A percentile compares a stretch with the other conserved stretches of the same genome.
Conservation (phyloP, 2,797 vertebrate genomes). For the Arctocebus calabarensis region DNA sequence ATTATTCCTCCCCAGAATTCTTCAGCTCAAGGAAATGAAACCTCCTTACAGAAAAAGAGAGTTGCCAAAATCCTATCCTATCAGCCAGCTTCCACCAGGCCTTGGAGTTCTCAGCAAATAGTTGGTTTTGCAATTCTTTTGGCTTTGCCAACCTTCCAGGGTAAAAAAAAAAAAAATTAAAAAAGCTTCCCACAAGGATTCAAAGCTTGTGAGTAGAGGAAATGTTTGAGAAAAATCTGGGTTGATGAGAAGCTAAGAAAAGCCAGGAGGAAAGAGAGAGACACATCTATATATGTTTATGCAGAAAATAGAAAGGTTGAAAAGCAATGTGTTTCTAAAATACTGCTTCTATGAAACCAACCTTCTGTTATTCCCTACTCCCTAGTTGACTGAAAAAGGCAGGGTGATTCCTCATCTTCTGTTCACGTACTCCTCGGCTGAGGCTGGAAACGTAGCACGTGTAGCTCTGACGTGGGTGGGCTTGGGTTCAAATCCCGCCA, state of each 20-base stretch:
- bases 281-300: constrained; percentile 80
- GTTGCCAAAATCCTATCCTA: constrained; percentile 70
- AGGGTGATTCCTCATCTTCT: constrained; percentile 65
- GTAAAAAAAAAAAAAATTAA: constrained; percentile 56
- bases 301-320: constrained; percentile 59
- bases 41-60: constrained; percentile 58
- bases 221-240: constrained; percentile 79
- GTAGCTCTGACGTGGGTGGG: not conserved
- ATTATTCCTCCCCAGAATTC: not conserved
- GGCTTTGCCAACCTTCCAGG: constrained; percentile 77
- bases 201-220: constrained; percentile 71
- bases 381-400: not conserved
- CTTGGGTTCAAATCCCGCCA: constrained; percentile 26
- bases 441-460: not conserved
- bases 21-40: constrained; percentile 18
- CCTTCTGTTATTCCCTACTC: constrained; percentile 67
- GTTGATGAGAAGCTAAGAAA: constrained; percentile 80
- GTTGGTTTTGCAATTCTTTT: constrained; percentile 80
- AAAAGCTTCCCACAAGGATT: constrained; percentile 77
- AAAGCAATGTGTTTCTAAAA: constrained; percentile 83
- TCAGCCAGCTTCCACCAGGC: constrained; percentile 74
- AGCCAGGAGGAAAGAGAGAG: constrained; percentile 72
- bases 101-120: constrained; percentile 78
- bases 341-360: constrained; percentile 73
- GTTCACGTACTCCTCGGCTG: not conserved